Conservation (phyloP, 2,888 invertebrate species). For the Nasonia oneida region DNA sequence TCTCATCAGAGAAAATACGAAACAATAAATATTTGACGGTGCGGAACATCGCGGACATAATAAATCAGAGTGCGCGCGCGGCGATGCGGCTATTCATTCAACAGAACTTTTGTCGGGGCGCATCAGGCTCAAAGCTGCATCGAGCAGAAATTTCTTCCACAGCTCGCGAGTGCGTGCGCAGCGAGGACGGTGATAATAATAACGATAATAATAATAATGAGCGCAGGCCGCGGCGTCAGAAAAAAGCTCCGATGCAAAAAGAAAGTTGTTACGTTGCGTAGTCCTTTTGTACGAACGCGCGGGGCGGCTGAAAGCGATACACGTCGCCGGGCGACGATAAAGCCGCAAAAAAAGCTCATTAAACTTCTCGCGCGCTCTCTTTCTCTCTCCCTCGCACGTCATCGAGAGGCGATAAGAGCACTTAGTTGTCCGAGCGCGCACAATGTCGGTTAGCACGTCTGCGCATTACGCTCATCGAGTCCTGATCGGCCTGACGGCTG, state of each 20-base stretch:
- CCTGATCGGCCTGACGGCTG: conserved; percentile 48
- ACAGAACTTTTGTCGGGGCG: neutral
- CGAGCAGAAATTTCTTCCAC: conserved; percentile 47
- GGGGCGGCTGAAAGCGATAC: conserved; percentile 36
- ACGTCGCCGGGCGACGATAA: conserved; percentile 1
- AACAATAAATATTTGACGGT: too few species aligned
- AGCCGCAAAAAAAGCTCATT: conserved; percentile 46
- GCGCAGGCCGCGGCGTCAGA: too few species aligned
- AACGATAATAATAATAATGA: neutral
- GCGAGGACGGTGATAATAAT: conserved; percentile 14
- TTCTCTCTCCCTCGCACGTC: conserved; percentile 15
- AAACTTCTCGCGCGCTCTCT: conserved; percentile 27
- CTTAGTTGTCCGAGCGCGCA: conserved; percentile 46
- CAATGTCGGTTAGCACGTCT: conserved; percentile 36
- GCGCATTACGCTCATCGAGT: conserved; percentile 54
- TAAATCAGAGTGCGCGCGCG: neutral
- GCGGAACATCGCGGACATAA: neutral
- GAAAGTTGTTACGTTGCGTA: conserved; percentile 16
- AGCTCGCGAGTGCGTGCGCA: neutral
- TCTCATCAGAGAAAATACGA: too few species aligned
- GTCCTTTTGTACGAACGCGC: neutral
- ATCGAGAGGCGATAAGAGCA: conserved; percentile 55
- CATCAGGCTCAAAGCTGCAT: conserved; percentile 14
- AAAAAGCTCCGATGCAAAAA: neutral
- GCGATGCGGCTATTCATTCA: conserved; percentile 9